Evolutionary conservation across 2,888 invertebrate species (phyloP).

Genomic region (Leptopterna dolabrata): DNA sequence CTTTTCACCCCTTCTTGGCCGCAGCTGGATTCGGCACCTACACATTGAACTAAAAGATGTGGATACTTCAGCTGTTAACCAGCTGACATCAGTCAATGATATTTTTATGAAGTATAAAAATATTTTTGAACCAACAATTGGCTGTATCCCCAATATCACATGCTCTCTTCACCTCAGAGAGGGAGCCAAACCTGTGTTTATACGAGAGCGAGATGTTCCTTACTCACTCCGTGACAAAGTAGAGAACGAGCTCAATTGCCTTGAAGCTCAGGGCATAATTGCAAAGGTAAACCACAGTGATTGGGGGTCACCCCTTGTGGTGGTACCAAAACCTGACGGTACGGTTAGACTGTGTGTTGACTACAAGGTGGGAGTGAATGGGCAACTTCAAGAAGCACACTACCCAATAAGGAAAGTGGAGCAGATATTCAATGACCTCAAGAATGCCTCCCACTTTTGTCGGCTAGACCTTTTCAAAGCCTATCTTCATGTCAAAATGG

Average conservation of each 20-base stretch:
- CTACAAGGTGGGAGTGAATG: constrained; percentile 63
- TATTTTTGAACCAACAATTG: constrained; percentile 8
- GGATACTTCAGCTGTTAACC: not conserved
- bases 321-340: constrained; percentile 10
- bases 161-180: constrained; percentile 22
- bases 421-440: constrained; percentile 9
- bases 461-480: too few relatives aligned
- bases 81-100: not conserved
- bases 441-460: not conserved
- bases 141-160: not conserved
- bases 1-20: not conserved
- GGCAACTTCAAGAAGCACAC: constrained; percentile 60
- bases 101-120: not conserved
- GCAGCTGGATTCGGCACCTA: constrained; percentile 17
- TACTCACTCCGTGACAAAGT: constrained; percentile 31
- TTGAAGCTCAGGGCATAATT: constrained; percentile 55
- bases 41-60: not conserved
- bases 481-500: too few relatives aligned
- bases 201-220: too few relatives aligned
- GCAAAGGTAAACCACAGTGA: constrained; percentile 49
- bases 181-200: not conserved
- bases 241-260: constrained; percentile 50
- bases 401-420: constrained; percentile 60
- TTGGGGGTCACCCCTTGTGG: constrained; percentile 51
- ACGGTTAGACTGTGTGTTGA: constrained; percentile 57